phyloP scores from a whole-genome alignment of 2,797 vertebrate genomes.

The Malurus leucopterus region DNA sequence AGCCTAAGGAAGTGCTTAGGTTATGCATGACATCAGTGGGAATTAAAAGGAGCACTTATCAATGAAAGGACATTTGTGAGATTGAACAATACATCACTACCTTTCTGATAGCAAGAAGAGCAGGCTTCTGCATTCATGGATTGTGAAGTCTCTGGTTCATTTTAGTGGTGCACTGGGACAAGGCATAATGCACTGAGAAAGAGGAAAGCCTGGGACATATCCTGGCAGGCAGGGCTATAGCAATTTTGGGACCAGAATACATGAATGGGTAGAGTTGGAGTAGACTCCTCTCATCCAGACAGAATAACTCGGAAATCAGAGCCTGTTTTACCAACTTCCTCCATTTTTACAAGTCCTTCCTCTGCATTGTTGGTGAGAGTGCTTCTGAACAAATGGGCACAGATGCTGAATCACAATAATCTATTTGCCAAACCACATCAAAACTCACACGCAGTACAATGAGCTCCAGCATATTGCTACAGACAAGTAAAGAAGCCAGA shows the following conservation, averaged over 20 bases:
- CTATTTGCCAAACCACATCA: background rate
- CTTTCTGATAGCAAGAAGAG: background rate
- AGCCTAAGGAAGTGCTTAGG: background rate
- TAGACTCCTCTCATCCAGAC: background rate
- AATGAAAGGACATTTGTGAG: background rate
- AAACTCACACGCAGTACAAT: background rate
- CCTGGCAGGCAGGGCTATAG: background rate
- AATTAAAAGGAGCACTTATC: background rate
- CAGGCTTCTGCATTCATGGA: background rate
- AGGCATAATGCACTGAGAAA: background rate
- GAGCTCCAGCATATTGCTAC: background rate
- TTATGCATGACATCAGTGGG: background rate
- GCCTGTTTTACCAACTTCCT: background rate
- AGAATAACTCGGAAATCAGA: background rate
- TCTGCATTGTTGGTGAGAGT: background rate
- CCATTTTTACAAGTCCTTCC: background rate
- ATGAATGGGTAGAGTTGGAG: background rate
- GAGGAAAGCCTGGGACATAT: background rate
- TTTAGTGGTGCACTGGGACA: rapidly evolving
- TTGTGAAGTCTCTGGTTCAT: background rate
- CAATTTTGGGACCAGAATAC: background rate
- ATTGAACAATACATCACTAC: background rate
- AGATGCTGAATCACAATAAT: background rate
- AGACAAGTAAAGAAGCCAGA: background rate
- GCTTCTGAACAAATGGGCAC: background rate